Evolutionary conservation across 92 coral and sea anemone genomes (phyloP), one percentile per base, ranked within the genome.

Genomic region (Zoanthus sansibaricus): DNA sequence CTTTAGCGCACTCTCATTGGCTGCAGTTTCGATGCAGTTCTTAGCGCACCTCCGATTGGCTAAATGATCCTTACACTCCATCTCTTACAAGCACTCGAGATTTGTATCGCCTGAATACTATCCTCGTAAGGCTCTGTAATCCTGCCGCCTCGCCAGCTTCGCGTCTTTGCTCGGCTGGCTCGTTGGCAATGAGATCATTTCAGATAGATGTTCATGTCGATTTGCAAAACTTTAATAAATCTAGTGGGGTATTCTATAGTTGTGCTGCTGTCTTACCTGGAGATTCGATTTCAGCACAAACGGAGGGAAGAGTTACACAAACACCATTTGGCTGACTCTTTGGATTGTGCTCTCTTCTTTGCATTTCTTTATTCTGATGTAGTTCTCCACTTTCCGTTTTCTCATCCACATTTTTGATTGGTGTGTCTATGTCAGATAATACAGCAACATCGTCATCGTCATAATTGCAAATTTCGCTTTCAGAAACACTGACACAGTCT

Each of bases 361-460:
- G 30, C 16, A 58, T 30, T 17, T 78, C 58, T 31, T 42, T 73
- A 44, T 42, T 44, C 16, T 78, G 83, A 78, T 59, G 45, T 18
- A 31, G 4, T 21, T 42, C 44, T 10, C n/a, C 46, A 9, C 75
- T 15, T 31, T 67, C 51, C 6, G 45, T 52, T 45, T 80, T 72
- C 9, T 14, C 85, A 9, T 66, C 62, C 6, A 8, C 9, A 37
- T 66, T 4, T 49, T 20, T 18, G 62, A 21, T 17, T n/a, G 85
- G 75, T 44, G 85, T 66, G 59, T 80, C 75, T 4, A 80, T 80
- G 51, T 80, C 85, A 33, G 85, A 80, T 61, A 80, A 18, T 15
- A 86, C 56, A 49, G 83, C 89, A 72, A 82, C 18, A 66, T 79
- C 88, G 11, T 30, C 67, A 72, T 78, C 87, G 42, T 70, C 84